phyloP scores from a whole-genome alignment of 1,140 invertebrate species.

The Periplaneta americana region DNA sequence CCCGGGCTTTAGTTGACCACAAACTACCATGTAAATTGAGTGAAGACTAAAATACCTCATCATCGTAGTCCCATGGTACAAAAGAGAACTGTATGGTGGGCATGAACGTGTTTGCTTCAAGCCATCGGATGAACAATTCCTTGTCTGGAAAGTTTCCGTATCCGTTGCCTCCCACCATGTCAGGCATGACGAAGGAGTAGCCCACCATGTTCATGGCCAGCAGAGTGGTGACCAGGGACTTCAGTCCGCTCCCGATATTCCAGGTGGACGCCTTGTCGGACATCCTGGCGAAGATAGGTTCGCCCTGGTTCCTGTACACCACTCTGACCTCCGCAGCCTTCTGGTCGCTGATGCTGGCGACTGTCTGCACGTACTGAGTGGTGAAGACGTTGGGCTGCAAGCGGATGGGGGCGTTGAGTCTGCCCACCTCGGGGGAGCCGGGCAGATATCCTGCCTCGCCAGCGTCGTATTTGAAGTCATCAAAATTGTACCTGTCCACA shows the following conservation, averaged over 20 bases:
- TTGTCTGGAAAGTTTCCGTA: conserved; percentile 52
- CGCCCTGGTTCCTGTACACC: conserved; percentile 56
- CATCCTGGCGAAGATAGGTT: conserved; percentile 83
- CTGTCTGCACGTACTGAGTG: conserved; percentile 53
- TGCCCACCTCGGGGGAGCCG: conserved; percentile 17
- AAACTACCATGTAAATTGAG: too few species aligned
- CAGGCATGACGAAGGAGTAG: conserved; percentile 79
- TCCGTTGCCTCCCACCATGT: conserved; percentile 90
- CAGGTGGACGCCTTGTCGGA: conserved; percentile 61
- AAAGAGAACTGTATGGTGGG: conserved; percentile 84
- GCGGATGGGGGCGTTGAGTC: background rate
- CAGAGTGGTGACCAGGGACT: conserved; percentile 43
- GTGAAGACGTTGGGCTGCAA: background rate
- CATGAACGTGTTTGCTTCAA: conserved; percentile 82
- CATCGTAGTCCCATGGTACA: conserved; percentile 80
- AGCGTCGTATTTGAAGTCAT: conserved; percentile 91
- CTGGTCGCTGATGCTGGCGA: conserved; percentile 55
- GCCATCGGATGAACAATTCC: conserved; percentile 87
- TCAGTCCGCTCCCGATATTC: conserved; percentile 45
- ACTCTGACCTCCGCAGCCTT: conserved; percentile 59
- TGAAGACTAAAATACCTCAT: conserved; percentile 48
- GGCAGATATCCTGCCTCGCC: conserved; percentile 49
- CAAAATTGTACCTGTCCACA: conserved; percentile 67
- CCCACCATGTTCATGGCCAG: conserved; percentile 44
- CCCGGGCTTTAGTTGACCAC: too few species aligned